Base-by-base conservation (phyloP, 1,140 invertebrate genomes). In the Apis mellifera region DNA sequence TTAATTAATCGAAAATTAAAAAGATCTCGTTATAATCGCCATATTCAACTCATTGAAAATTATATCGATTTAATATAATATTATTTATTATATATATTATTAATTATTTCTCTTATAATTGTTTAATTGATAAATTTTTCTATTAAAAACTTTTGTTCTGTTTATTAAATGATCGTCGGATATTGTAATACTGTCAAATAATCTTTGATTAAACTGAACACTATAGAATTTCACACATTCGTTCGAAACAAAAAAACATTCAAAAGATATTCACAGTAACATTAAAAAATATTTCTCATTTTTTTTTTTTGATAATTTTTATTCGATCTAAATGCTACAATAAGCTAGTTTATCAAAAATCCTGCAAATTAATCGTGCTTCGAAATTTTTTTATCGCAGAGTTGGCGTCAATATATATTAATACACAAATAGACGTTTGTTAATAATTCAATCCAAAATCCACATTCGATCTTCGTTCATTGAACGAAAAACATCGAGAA, bases 261-360 rank as follows among this genome's bases (percentile, higher is more conserved):
- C 50, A 17, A 64, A n/a, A 66, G 26, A 57, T 70, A 55, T 62
- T 66, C 59, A 17, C 54, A 59, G 54, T 76, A 52, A 57, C 72
- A 57, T 76, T 76, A 48, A 68, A 82, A 82, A 82, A 68, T 82
- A 82, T 68, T 52, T 68, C n/a, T 74, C 60, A 19, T 55, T 57
- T 26, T n/a, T 55, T 52, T 15, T 26, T n/a, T 55, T 52, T 15
- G 13, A 55, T n/a, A 65, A 74, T 17, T 75, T 32, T 57, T 17
- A 64, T 55, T 74, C n/a, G 15, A 76, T 69, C 66, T 7, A 50
- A 50, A 69, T 66, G 9, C 65, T 66, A 66, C 32, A 66, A 26
- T 52, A 52, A 69, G 42, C 70, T 72, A 57, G 70, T 32, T 26
- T 32, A 3, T 48, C 2, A 19, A 59, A 59, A 69, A 70, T 78